Evolutionary conservation across 2,797 vertebrate species (phyloP).

Genomic region (Artibeus jamaicensis): DNA sequence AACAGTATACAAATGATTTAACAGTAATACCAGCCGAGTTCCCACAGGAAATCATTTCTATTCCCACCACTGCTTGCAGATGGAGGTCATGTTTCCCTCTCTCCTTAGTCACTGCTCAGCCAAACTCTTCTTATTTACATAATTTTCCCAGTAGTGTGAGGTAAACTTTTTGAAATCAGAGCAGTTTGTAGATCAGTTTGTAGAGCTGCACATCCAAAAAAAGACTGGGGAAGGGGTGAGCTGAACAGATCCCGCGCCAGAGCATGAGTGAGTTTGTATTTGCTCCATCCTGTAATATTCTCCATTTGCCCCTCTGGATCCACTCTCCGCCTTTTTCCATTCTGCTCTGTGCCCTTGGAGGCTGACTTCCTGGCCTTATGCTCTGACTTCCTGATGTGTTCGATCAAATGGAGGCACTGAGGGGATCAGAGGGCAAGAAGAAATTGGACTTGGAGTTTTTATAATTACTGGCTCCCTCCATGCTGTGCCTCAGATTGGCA

Average conservation of each 20-base stretch:
- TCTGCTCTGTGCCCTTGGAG: neutral
- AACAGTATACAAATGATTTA: slow-evolving; percentile 80
- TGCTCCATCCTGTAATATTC: neutral
- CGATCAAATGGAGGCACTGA: neutral
- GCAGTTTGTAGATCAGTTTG: slow-evolving; percentile 58
- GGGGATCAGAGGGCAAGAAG: neutral
- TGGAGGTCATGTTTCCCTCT: slow-evolving; percentile 76
- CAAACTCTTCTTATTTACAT: slow-evolving; percentile 79
- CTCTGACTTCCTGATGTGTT: neutral
- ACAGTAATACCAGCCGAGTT: slow-evolving; percentile 70
- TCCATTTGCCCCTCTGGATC: neutral
- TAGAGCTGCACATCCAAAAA: slow-evolving; percentile 24
- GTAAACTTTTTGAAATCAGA: slow-evolving; percentile 74
- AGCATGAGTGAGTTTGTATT: neutral
- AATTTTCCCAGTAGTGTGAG: slow-evolving; percentile 70
- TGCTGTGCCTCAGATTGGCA: neutral
- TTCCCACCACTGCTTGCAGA: slow-evolving; percentile 76
- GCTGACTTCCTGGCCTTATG: neutral
- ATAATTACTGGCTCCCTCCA: neutral
- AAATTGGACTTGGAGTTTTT: neutral
- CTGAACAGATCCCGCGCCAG: neutral
- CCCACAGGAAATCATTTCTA: slow-evolving; percentile 78
- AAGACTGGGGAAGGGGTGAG: neutral
- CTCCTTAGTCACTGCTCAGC: slow-evolving; percentile 75
- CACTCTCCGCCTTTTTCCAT: neutral